Percentiles rank a stretch among this genome's conserved stretches.
phyloP scores from a whole-genome alignment of 2,888 invertebrate species.

The Drosophila subquinaria region DNA sequence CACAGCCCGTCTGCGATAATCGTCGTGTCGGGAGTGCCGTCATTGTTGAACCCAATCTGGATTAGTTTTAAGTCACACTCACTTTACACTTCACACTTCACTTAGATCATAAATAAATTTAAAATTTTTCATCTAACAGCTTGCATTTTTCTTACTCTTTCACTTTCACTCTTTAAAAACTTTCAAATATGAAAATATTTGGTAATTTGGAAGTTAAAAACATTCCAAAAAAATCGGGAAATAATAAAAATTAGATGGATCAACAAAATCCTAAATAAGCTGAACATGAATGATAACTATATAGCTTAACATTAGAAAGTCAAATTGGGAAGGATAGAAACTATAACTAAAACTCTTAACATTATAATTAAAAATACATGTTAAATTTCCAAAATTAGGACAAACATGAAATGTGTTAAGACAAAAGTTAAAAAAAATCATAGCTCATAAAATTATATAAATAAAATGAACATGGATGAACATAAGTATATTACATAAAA shows the following conservation, averaged over 20 bases:
- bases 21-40: slow-evolving; percentile 86
- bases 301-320: too few species aligned
- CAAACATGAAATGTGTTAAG: neutral
- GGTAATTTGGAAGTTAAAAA: neutral
- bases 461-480: neutral
- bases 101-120: slow-evolving; percentile 2
- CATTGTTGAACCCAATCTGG: slow-evolving; percentile 58
- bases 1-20: slow-evolving; percentile 84
- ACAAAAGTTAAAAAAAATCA: neutral
- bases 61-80: neutral
- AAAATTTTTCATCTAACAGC: neutral
- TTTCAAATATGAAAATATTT: too few species aligned
- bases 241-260: neutral
- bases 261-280: neutral
- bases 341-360: too few species aligned
- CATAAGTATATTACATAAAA: neutral
- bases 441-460: neutral
- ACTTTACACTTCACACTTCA: neutral
- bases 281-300: neutral
- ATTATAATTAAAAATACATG: too few species aligned
- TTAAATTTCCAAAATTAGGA: neutral
- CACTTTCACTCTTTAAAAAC: too few species aligned
- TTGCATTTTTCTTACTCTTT: neutral
- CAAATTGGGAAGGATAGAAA: neutral
- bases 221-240: too few species aligned